A percentile compares a stretch with the other conserved stretches of the same genome.
Conservation (phyloP, 2,888 invertebrate genomes). For the Drosophila helvetica region DNA sequence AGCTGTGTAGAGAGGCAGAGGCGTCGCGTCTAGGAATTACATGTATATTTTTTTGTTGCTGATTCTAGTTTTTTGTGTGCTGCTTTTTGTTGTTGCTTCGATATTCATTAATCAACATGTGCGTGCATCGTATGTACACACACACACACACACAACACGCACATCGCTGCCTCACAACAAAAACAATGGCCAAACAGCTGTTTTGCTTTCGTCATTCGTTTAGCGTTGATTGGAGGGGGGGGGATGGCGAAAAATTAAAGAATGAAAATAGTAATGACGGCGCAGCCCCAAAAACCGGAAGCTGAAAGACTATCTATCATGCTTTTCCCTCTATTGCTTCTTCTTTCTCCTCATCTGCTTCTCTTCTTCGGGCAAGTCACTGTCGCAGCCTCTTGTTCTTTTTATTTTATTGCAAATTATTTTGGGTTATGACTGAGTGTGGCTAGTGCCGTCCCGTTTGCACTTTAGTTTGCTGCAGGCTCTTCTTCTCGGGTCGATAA, state of each 20-base stretch:
- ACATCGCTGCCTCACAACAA: slow-evolving; percentile 10
- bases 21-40: slow-evolving; percentile 21
- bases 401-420: slow-evolving; percentile 42
- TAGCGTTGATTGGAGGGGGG: neutral
- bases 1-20: slow-evolving; percentile 23
- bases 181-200: slow-evolving; percentile 56
- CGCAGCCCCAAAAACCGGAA: slow-evolving; percentile 7
- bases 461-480: slow-evolving; percentile 33
- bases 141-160: slow-evolving; percentile 2
- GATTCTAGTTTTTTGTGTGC: slow-evolving; percentile 9
- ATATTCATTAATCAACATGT: slow-evolving; percentile 51
- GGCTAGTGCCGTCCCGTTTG: slow-evolving; percentile 46
- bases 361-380: neutral
- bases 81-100: slow-evolving; percentile 39
- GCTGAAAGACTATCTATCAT: slow-evolving; percentile 17
- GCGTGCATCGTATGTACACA: slow-evolving; percentile 24
- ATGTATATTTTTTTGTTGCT: slow-evolving; percentile 7
- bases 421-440: slow-evolving; percentile 25
- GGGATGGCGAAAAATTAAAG: slow-evolving; percentile 13
- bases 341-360: neutral
- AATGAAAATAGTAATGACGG: slow-evolving; percentile 4
- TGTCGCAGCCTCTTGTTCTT: slow-evolving; percentile 11
- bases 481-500: slow-evolving; percentile 54
- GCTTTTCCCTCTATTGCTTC: slow-evolving; percentile 5
- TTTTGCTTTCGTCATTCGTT: slow-evolving; percentile 58